A percentile compares a stretch with the other conserved stretches of the same genome.
phyloP scores from a whole-genome alignment of 2,888 invertebrate species.

The Agrypnus murinus region DNA sequence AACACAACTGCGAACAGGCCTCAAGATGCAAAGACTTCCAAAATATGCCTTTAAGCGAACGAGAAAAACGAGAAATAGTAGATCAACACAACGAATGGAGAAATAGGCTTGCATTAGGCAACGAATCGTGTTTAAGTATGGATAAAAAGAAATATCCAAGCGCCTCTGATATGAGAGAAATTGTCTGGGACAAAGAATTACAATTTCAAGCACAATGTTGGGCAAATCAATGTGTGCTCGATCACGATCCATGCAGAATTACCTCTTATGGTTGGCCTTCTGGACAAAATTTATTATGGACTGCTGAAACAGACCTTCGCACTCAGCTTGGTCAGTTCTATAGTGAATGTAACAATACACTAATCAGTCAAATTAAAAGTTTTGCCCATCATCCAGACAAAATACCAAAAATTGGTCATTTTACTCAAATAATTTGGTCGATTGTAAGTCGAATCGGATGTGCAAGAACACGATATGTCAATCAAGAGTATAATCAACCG shows the following conservation, averaged over 20 bases:
- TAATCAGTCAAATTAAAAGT: too few species aligned
- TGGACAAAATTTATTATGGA: too few species aligned
- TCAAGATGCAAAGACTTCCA: not conserved
- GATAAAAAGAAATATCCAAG: not conserved
- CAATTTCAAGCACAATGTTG: conserved; percentile 68
- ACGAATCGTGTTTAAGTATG: not conserved
- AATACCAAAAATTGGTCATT: too few species aligned
- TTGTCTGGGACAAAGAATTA: conserved; percentile 64
- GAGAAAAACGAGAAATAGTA: conserved; percentile 1
- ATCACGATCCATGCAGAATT: not conserved
- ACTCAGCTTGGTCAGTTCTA: too few species aligned
- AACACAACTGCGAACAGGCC: not conserved
- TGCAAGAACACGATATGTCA: too few species aligned
- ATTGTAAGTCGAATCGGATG: too few species aligned
- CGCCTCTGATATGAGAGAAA: not conserved
- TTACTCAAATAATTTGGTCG: too few species aligned
- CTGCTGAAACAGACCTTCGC: too few species aligned
- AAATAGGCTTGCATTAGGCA: not conserved
- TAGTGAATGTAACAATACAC: too few species aligned
- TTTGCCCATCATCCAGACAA: too few species aligned
- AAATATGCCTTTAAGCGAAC: not conserved
- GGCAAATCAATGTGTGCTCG: conserved; percentile 64
- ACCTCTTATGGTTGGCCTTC: too few species aligned
- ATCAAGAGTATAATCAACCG: too few species aligned
- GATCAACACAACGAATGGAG: not conserved